Percentiles rank a stretch among this genome's conserved stretches.
These are phyloP conservation scores for Neelides folsomi DNA, from an alignment of 2,888 invertebrate genomes.

Conservation along the genomic window DNA sequence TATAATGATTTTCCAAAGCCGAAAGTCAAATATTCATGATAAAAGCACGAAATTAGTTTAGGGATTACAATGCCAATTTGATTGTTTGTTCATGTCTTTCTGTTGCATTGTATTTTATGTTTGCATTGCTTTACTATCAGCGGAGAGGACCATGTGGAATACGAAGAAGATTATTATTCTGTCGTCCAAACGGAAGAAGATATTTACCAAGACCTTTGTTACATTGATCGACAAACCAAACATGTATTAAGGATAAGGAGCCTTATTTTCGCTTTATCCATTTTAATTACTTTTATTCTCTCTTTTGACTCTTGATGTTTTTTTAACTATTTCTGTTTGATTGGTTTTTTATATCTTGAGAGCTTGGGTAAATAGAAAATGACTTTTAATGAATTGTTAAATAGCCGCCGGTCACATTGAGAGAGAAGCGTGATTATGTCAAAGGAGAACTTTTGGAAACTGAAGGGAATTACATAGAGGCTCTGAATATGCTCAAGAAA, in stretches of 20 bases:
- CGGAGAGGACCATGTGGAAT: slow-evolving; percentile 22
- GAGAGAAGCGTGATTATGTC: slow-evolving; percentile 81
- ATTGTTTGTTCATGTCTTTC: slow-evolving; percentile 8
- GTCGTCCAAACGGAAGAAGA: slow-evolving; percentile 53
- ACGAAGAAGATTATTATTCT: slow-evolving; percentile 30
- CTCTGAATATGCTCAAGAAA: slow-evolving; percentile 66
- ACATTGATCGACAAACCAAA: slow-evolving; percentile 36
- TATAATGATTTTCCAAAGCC: too few relatives aligned
- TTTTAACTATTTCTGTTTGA: not conserved
- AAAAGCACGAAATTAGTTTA: too few relatives aligned
- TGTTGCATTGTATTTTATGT: slow-evolving; percentile 8
- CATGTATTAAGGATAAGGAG: slow-evolving; percentile 18
- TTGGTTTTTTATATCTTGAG: not conserved
- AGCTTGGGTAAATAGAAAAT: too few relatives aligned
- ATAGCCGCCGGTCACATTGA: slow-evolving; percentile 27
- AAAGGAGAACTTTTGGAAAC: slow-evolving; percentile 90
- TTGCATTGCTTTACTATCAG: slow-evolving; percentile 9
- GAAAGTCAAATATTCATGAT: too few relatives aligned
- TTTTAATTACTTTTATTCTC: slow-evolving; percentile 2
- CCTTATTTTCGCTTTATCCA: not conserved
- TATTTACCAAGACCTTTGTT: slow-evolving; percentile 88
- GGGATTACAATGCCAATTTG: slow-evolving; percentile 3
- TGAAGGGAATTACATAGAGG: slow-evolving; percentile 91
- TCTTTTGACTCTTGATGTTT: not conserved
- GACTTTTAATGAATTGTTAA: not conserved